A percentile compares a stretch with the other conserved stretches of the same genome.
These are phyloP conservation scores for Patagioenas fasciata DNA, from an alignment of 2,113 vertebrate species.

Conservation along the genomic window DNA sequence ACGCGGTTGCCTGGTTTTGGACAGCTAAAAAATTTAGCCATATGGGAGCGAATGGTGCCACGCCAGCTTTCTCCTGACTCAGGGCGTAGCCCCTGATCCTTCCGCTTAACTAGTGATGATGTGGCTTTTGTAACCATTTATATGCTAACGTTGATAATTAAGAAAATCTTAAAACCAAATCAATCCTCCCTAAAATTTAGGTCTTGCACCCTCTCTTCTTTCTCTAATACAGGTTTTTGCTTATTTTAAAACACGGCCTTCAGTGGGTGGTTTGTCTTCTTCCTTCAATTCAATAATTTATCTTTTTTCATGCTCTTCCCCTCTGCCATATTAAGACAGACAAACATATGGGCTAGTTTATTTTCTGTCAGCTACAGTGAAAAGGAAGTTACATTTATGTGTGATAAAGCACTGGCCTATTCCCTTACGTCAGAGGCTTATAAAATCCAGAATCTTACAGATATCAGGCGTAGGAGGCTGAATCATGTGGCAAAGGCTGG, in stretches of 20 bases:
- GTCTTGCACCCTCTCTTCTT: background rate
- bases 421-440: background rate
- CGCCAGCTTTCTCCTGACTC: background rate
- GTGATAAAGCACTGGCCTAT: background rate
- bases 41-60: background rate
- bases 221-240: background rate
- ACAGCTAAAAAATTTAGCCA: background rate
- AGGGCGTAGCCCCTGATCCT: background rate
- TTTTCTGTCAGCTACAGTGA: background rate
- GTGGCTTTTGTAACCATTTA: background rate
- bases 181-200: background rate
- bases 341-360: background rate
- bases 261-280: background rate
- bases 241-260: background rate
- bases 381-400: background rate
- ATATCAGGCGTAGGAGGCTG: background rate
- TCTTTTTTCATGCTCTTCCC: background rate
- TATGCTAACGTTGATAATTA: background rate
- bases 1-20: background rate
- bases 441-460: background rate
- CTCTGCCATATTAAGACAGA: background rate
- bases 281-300: background rate
- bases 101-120: rapidly evolving
- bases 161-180: background rate
- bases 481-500: background rate